Percentiles rank a stretch among this genome's conserved stretches.
These are phyloP conservation scores for Progne subis DNA, from an alignment of 2,113 vertebrate genomes.

Conservation along the genomic window DNA sequence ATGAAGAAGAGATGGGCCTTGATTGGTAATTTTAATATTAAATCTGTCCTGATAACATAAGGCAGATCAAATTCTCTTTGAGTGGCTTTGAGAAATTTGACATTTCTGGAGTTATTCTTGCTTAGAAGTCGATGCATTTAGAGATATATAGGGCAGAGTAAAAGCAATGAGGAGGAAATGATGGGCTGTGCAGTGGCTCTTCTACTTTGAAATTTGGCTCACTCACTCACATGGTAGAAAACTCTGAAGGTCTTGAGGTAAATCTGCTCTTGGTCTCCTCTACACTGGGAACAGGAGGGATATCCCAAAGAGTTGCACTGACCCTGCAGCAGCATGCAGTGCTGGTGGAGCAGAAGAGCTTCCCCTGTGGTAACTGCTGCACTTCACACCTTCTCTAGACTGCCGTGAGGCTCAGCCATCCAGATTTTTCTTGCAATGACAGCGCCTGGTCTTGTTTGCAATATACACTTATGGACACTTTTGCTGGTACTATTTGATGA, in stretches of 20 bases:
- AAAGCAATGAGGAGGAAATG: not conserved
- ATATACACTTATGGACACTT: accelerated
- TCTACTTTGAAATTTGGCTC: not conserved
- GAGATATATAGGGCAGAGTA: not conserved
- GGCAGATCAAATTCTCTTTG: not conserved
- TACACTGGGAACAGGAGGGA: not conserved
- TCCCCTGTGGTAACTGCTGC: accelerated
- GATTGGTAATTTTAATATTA: not conserved
- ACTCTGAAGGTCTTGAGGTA: not conserved
- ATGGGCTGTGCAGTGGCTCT: not conserved
- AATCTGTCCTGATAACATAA: not conserved
- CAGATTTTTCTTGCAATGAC: not conserved
- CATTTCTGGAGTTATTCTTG: not conserved
- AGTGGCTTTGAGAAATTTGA: not conserved
- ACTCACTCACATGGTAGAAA: not conserved
- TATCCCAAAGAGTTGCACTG: not conserved
- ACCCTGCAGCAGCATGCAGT: not conserved
- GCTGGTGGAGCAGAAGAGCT: not conserved
- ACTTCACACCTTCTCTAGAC: not conserved
- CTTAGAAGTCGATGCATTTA: not conserved
- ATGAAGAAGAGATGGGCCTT: not conserved
- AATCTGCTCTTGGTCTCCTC: not conserved
- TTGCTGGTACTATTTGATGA: not conserved
- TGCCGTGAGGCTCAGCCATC: not conserved
- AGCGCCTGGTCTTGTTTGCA: not conserved